Conservation (phyloP, 2,113 vertebrate genomes). For the Aplodontia rufa region DNA sequence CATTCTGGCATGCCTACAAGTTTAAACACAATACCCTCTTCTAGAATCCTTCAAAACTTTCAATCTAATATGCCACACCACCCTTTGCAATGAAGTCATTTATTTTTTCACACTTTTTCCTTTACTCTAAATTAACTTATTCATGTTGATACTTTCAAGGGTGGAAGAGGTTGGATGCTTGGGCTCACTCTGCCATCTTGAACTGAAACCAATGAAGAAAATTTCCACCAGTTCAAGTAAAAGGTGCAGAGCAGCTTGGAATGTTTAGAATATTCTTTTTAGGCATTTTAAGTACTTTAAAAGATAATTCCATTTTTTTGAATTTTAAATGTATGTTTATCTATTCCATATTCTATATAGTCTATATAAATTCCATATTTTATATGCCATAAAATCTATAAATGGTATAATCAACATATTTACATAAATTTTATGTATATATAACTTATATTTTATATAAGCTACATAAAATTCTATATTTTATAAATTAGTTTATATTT, state of each 20-base stretch:
- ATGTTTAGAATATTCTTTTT: neutral
- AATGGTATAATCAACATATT: neutral
- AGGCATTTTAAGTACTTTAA: neutral
- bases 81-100: neutral
- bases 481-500: neutral
- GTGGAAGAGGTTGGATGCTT: neutral
- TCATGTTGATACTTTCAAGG: neutral
- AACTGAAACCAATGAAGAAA: neutral
- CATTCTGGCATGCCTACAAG: neutral
- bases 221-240: neutral
- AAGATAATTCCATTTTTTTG: neutral
- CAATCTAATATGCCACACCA: neutral
- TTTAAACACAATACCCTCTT: neutral
- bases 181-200: neutral
- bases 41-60: neutral
- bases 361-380: neutral
- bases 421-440: neutral
- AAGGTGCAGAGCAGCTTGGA: neutral
- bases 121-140: neutral
- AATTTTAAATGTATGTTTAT: slow-evolving; percentile 27
- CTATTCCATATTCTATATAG: neutral
- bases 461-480: neutral
- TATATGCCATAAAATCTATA: neutral
- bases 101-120: neutral
- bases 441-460: slow-evolving; percentile 17